Percentiles rank a stretch among this genome's conserved stretches.
phyloP scores from a whole-genome alignment of 2,888 invertebrate genomes.

The Drosophila birchii region DNA sequence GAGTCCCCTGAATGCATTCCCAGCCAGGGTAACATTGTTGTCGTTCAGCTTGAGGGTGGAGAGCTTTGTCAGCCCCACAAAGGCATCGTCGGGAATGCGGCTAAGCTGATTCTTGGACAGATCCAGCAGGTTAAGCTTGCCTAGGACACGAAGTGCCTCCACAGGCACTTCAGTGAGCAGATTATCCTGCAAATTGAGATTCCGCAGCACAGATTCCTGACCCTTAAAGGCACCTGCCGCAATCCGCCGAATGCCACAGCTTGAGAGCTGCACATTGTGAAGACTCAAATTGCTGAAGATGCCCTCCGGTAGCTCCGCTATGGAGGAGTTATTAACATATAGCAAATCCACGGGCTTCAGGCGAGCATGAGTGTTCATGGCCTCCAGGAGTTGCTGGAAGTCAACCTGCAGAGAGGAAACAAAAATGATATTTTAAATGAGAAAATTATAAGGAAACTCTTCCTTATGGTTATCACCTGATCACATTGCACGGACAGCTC shows the following conservation, averaged over 20 bases:
- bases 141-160: constrained; percentile 88
- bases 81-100: constrained; percentile 90
- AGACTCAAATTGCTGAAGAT: constrained; percentile 90
- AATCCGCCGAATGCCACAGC: constrained; percentile 90
- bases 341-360: constrained; percentile 91
- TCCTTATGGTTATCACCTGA: constrained; percentile 86
- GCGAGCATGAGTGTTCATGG: constrained; percentile 89
- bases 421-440: too few species aligned
- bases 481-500: constrained; percentile 96
- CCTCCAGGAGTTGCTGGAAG: constrained; percentile 90
- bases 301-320: constrained; percentile 88
- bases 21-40: constrained; percentile 91
- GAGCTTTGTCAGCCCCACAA: constrained; percentile 89
- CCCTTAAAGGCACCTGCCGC: constrained; percentile 92
- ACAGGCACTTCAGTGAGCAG: constrained; percentile 92
- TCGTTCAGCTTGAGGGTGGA: constrained; percentile 94
- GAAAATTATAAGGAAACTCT: neutral
- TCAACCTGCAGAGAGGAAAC: constrained; percentile 88
- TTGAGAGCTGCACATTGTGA: constrained; percentile 93
- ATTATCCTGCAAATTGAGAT: constrained; percentile 94
- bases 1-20: constrained; percentile 90
- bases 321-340: constrained; percentile 94
- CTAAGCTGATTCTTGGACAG: constrained; percentile 92
- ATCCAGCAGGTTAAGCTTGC: constrained; percentile 91
- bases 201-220: constrained; percentile 91